Evolutionary conservation across 1,140 invertebrate species (phyloP), one percentile per base, ranked within the genome.

Genomic region (Scaptomyza pallida): DNA sequence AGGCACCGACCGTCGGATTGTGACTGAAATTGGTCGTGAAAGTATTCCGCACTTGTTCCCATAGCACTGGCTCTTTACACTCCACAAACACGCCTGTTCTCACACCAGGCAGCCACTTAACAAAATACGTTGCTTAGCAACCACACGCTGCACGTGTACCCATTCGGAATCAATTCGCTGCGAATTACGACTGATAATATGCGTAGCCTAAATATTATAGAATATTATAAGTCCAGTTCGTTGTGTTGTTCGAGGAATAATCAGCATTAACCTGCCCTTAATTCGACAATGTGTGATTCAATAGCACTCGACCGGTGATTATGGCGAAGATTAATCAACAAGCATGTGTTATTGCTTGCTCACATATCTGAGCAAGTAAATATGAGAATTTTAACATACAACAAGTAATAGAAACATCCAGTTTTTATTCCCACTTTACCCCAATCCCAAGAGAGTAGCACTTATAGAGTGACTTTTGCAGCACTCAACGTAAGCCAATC

Each of bases 91-190:
- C 33, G 33, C 33, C 33, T 35, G 33, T 12, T 12, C 33, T 37
- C 33, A n/a, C 33, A 37, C 33, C 41, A 15, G 26, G 12, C 19
- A 33, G 23, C 16, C 16, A 30, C 23, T 33, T 13, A 57, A 13
- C 50, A 13, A 19, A 54, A 55, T 19, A 48, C 48, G 26, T 51
- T 50, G 60, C 6, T n/a, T 17, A 40, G n/a, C 35, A 68, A 85
- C 79, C 76, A 57, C 69, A 76, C 64, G 51, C 69, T 41, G 57
- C 89, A 90, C 89, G 89, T 90, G 89, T 70, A 51, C 10, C 70
- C 77, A 83, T 89, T 88, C 75, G 55, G 64, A 90, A 90, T 90
- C 89, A 76, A 90, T 90, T 90, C 82, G 89, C 67, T 72, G 54
- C 67, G 71, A 51, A 74, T 79, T 76, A 72, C 69, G 45, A 41